Base-by-base conservation (phyloP, 2,888 invertebrate species). In the Philereme transversata region DNA sequence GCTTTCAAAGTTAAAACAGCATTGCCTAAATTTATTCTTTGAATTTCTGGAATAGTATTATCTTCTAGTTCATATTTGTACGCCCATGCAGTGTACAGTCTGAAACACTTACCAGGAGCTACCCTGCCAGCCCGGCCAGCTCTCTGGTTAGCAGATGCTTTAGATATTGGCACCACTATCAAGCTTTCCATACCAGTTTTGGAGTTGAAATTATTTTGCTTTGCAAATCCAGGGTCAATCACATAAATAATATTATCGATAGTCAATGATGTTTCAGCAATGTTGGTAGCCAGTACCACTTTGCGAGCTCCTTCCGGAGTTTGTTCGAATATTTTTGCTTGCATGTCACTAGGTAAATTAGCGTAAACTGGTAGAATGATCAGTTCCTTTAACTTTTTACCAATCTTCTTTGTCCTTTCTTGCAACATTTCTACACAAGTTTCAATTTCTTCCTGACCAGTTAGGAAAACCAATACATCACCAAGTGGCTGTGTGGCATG, bases 191-290 rank as follows among this genome's bases (percentile, higher is more conserved):
- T 99, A 34, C 99, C 99, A 0, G 99, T 99, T 71, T 98, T 94
- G 0, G 99, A 98, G 90, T 99, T 97, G 80, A 99, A 99, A 87
- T 99, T 98, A 82, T 99, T 99, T 88, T 99, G 99, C 84, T 99
- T 99, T 50, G 98, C 98, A 91, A 99, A 99, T 0, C 99, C 99
- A n/a, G 99, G 99, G 92, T 99, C 99, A 70, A 99, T 99, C 0
- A 99, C 99, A 88, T 98, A 99, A 64, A 98, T 96, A 68, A 99
- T 99, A 76, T 99, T 99, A 83, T 99, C 99, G 72, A 99, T 99
- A 0, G 99, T 99, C 40, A 99, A 92, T 3, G 99, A 99, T 0
- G 99, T 99, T 92, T 99, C 99, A 0, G 99, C 99, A 77, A 99
- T 99, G 81, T 99, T 99, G 11, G 99, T 99, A 0, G 99, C 99